These are phyloP conservation scores for Benthosema pterotum DNA, from an alignment of 2,797 vertebrate species.

Conservation along the genomic window DNA sequence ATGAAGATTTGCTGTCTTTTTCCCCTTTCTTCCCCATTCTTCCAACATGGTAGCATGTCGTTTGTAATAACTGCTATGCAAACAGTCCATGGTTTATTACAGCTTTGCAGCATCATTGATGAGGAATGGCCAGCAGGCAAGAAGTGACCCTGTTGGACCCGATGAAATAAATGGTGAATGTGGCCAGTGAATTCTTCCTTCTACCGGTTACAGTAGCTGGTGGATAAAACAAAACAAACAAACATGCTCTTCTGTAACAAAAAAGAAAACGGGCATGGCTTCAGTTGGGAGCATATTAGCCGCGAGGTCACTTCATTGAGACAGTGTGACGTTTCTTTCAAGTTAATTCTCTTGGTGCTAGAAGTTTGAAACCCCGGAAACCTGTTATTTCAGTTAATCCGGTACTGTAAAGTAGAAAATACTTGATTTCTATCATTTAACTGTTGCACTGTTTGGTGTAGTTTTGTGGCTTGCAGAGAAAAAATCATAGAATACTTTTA, in stretches of 20 bases:
- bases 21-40: too few relatives aligned
- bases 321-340: slow-evolving; percentile 14
- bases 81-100: too few relatives aligned
- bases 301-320: slow-evolving; percentile 3
- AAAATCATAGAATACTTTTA: slow-evolving; percentile 7
- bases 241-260: too few relatives aligned
- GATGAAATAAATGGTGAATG: not conserved
- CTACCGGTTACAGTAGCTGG: too few relatives aligned
- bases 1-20: too few relatives aligned
- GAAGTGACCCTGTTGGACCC: too few relatives aligned
- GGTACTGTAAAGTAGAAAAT: slow-evolving; percentile 42
- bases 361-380: slow-evolving; percentile 35
- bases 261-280: slow-evolving; percentile 5
- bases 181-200: not conserved
- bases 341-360: slow-evolving; percentile 46
- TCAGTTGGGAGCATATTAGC: too few relatives aligned
- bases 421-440: slow-evolving; percentile 36
- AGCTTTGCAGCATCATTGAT: too few relatives aligned
- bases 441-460: slow-evolving; percentile 46
- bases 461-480: slow-evolving; percentile 20
- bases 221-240: too few relatives aligned
- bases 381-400: slow-evolving; percentile 31
- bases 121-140: too few relatives aligned
- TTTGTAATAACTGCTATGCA: too few relatives aligned
- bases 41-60: too few relatives aligned